Evolutionary conservation across 30 jellyfish, hydroid and myxozoan species (phyloP).

Genomic region (Mastigias papua): DNA sequence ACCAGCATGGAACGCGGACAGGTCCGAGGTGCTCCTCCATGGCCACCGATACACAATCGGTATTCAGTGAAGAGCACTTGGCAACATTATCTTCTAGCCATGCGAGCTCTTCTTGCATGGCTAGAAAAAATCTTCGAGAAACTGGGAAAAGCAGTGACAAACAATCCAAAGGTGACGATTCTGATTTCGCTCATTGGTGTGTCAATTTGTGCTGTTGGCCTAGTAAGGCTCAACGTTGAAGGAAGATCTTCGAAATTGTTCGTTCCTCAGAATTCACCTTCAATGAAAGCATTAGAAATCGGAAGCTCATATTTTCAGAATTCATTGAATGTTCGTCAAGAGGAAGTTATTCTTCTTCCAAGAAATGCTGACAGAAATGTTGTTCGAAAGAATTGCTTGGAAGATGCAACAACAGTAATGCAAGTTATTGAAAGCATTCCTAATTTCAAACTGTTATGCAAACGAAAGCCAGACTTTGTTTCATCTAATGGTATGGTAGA

Average conservation of each 20-base stretch:
- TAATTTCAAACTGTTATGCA: slow-evolving; percentile 22
- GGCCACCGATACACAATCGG: too few species aligned
- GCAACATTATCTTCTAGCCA: background rate
- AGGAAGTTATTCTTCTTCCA: slow-evolving; percentile 42
- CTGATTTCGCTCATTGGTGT: slow-evolving; percentile 12
- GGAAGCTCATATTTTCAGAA: slow-evolving; percentile 49
- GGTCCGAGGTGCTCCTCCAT: too few species aligned
- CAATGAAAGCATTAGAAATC: slow-evolving; percentile 32
- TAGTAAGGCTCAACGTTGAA: slow-evolving; percentile 17
- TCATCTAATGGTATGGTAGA: background rate
- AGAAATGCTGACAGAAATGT: slow-evolving; percentile 21
- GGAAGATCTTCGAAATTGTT: slow-evolving; percentile 15
- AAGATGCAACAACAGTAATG: slow-evolving; percentile 5
- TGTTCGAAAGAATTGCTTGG: slow-evolving; percentile 11
- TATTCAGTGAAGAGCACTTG: background rate
- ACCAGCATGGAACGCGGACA: too few species aligned
- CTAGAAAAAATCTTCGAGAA: slow-evolving; percentile 30
- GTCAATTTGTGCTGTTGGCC: slow-evolving; percentile 27
- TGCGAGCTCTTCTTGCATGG: slow-evolving; percentile 16
- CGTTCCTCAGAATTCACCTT: slow-evolving; percentile 60
- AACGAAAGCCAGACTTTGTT: slow-evolving; percentile 10
- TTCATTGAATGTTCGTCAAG: slow-evolving; percentile 33
- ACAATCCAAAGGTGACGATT: slow-evolving; percentile 32
- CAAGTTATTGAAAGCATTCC: background rate
- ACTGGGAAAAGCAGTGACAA: slow-evolving; percentile 25